These are phyloP conservation scores for Pardalotus punctatus DNA, from an alignment of 2,113 vertebrate genomes.

Conservation along the genomic window DNA sequence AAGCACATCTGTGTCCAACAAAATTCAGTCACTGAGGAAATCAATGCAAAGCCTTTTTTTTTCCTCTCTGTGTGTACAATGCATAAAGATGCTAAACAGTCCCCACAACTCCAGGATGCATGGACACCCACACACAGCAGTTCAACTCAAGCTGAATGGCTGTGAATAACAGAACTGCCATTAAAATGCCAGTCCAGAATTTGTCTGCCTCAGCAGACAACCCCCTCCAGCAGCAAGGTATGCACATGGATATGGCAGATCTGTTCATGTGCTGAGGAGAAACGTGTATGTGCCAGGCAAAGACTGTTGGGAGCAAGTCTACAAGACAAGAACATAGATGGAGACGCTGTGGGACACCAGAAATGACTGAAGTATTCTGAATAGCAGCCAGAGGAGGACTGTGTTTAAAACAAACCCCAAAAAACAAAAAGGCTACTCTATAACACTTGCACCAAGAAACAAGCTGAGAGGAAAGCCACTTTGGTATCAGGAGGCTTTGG, in stretches of 20 bases:
- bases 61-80: neutral
- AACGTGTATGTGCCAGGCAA: neutral
- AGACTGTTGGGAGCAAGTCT: neutral
- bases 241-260: fast-evolving
- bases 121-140: neutral
- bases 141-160: neutral
- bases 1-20: neutral
- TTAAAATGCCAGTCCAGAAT: neutral
- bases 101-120: neutral
- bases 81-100: neutral
- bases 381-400: neutral
- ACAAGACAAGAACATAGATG: fast-evolving
- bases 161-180: neutral
- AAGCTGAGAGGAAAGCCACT: neutral
- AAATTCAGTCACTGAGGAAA: neutral
- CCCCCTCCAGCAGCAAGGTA: neutral
- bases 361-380: neutral
- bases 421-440: neutral
- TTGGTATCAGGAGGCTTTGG: neutral
- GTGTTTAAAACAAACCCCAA: neutral
- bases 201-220: neutral
- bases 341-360: neutral
- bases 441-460: neutral
- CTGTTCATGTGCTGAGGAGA: neutral
- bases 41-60: neutral